A percentile compares a stretch with the other conserved stretches of the same genome.
These are phyloP conservation scores for Himalopsyche tibetana DNA, from an alignment of 2,888 invertebrate species.

Conservation along the genomic window DNA sequence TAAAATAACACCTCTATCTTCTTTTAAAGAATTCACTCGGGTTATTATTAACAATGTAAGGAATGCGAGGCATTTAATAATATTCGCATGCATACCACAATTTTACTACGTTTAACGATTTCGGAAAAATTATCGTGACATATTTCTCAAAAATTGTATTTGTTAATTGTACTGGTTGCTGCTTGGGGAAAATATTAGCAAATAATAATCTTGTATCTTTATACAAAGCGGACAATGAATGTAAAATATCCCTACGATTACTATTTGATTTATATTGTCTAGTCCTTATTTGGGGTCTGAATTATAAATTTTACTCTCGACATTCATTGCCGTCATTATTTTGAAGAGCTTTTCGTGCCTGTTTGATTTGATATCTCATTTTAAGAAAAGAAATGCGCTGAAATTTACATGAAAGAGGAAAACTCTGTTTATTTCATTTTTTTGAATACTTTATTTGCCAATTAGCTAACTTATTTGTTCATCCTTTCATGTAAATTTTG, in stretches of 20 bases:
- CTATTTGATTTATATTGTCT: no score
- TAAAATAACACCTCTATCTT: neutral
- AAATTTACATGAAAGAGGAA: conserved; percentile 13
- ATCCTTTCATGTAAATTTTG: neutral
- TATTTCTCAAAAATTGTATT: no score
- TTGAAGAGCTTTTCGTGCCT: neutral
- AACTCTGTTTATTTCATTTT: neutral
- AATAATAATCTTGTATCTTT: neutral
- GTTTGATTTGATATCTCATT: conserved; percentile 12
- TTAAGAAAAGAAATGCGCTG: neutral
- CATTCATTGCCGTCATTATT: conserved; percentile 3
- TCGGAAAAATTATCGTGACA: no score
- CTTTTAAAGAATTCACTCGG: neutral
- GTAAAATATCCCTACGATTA: no score
- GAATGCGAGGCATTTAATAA: neutral
- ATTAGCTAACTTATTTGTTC: conserved; percentile 7
- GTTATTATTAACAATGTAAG: neutral
- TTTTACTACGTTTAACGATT: neutral
- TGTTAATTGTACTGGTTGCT: no score
- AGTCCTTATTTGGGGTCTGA: no score
- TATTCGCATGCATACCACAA: neutral
- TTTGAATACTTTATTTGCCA: conserved; percentile 19
- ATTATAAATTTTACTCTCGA: no score
- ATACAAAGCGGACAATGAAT: neutral
- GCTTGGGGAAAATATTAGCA: neutral